phyloP scores from a whole-genome alignment of 2,888 invertebrate genomes.

The Ectemnius continuus region DNA sequence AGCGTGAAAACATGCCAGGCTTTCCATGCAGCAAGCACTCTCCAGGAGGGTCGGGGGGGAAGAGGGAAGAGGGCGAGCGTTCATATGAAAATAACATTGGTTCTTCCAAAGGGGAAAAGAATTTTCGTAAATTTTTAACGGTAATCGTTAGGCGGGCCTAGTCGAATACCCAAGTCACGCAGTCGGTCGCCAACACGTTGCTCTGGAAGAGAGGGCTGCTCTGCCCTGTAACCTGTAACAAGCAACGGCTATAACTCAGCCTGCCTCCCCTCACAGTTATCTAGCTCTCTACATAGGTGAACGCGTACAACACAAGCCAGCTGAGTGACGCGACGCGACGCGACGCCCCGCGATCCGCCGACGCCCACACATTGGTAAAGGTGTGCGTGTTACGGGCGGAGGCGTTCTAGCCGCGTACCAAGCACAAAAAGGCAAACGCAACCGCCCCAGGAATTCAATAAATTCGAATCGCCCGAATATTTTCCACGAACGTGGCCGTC shows the following conservation, averaged over 20 bases:
- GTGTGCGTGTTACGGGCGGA: background rate
- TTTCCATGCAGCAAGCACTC: background rate
- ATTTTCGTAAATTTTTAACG: conserved; percentile 64
- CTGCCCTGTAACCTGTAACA: conserved; percentile 13
- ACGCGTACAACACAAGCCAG: too few species aligned
- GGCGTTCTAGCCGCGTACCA: too few species aligned
- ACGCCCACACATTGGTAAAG: too few species aligned
- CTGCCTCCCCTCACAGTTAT: conserved; percentile 13
- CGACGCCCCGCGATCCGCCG: too few species aligned
- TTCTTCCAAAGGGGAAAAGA: conserved; percentile 29
- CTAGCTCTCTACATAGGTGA: too few species aligned
- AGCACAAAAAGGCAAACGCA: conserved; percentile 29
- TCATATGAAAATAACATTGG: conserved; percentile 57
- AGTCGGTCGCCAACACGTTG: conserved; percentile 33
- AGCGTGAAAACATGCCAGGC: conserved; percentile 32
- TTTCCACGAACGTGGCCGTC: conserved; percentile 32
- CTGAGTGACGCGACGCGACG: too few species aligned
- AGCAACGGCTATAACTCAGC: conserved; percentile 36
- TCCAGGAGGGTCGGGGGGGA: conserved; percentile 16
- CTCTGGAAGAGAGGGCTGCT: background rate
- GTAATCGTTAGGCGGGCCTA: conserved; percentile 56
- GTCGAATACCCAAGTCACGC: conserved; percentile 61
- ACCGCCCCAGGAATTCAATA: conserved; percentile 51
- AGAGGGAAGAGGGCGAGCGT: conserved; percentile 4
- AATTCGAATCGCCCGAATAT: conserved; percentile 48